Evolutionary conservation across 1,140 invertebrate species (phyloP), one percentile per base, ranked within the genome.

Genomic region (Drosophila kohkoa): DNA sequence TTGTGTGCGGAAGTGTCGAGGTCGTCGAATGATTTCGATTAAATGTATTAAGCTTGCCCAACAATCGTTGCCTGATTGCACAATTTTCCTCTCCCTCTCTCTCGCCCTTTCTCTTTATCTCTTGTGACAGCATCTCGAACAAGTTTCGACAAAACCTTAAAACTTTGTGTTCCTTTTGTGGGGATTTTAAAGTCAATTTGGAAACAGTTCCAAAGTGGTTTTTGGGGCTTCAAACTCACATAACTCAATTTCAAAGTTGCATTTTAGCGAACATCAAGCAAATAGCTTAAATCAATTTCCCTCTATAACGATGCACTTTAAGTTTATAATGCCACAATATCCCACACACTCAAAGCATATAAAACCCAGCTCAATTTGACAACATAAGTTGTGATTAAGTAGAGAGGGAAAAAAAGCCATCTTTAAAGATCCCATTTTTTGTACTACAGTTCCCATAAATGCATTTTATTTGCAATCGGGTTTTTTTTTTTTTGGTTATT

Each of bases 131-230:
- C 41, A 43, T 7, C n/a, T 43, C 38, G 8, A 25, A 10, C 38
- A 41, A 41, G 38, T 41, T 43, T 38, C 20, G 35, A 10, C 10
- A 7, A 43, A 6, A 43, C 11, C 41, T 11, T 10, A 7, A 10
- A 52, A 32, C 28, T 32, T 52, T 30, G n/a, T 32, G 49, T 7
- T 11, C 11, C 5, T 52, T 52, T 52, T 28, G 8, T 6, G 25
- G 51, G 16, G 16, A 15, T 20, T 25, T 49, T 20, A 49, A 49
- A 49, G 46, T 49, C 51, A 52, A 32, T 52, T 52, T 32, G 25
- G 25, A 30, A 32, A 11, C n/a, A 32, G 28, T 52, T 32, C 1
- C 28, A 25, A 52, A 13, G 11, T 13, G n/a, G n/a, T 15, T 52
- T 52, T 52, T 52, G 28, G 11, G 20, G 28, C 25, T 4, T 48